Conservation (phyloP, 2,113 vertebrate genomes). For the Ceyx margarethae region DNA sequence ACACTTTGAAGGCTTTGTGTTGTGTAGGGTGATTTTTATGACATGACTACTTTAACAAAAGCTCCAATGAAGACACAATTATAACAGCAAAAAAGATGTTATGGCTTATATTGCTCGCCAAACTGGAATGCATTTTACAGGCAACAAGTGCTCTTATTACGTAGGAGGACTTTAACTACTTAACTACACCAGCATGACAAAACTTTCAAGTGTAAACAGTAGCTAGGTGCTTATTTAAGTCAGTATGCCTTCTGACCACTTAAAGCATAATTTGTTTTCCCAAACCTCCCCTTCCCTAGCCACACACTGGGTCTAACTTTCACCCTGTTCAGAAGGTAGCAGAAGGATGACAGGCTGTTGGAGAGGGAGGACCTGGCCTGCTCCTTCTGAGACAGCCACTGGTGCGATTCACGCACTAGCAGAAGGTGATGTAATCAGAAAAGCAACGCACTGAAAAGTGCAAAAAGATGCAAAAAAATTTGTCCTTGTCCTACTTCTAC, state of each 20-base stretch:
- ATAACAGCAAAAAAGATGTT: background rate
- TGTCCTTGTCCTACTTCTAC: background rate
- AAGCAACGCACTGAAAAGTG: background rate
- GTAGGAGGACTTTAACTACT: slow-evolving; percentile 13
- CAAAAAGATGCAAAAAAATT: background rate
- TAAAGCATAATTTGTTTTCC: background rate
- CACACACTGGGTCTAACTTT: background rate
- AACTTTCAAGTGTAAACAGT: background rate
- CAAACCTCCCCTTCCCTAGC: background rate
- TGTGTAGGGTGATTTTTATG: background rate
- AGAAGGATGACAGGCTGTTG: accelerated
- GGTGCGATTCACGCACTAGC: background rate
- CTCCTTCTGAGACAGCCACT: background rate
- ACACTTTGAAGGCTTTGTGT: background rate
- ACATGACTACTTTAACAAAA: slow-evolving; percentile 31
- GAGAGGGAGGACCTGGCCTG: background rate
- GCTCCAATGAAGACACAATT: background rate
- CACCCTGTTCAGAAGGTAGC: background rate
- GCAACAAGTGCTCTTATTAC: slow-evolving; percentile 10
- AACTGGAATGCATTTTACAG: background rate
- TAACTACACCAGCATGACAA: background rate
- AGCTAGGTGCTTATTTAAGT: slow-evolving; percentile 10
- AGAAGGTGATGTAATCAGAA: background rate
- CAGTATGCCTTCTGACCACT: background rate
- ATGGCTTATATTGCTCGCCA: background rate